These are phyloP conservation scores for Clivina fossor DNA, from an alignment of 2,888 invertebrate species.

Conservation along the genomic window DNA sequence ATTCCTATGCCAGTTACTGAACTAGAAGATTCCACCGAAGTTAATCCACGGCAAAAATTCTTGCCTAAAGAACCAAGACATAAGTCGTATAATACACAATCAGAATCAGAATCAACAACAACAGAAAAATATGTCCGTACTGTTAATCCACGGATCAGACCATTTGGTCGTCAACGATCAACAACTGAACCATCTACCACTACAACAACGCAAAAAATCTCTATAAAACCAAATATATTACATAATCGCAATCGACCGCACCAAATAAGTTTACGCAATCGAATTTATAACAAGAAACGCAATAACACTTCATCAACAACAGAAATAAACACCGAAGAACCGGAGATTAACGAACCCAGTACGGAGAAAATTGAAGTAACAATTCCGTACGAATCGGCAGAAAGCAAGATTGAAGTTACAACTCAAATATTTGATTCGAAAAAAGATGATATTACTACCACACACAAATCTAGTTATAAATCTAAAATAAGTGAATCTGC, in stretches of 20 bases:
- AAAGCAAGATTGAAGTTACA: slow-evolving; percentile 45
- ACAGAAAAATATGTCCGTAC: slow-evolving; percentile 45
- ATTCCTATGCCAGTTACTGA: slow-evolving; percentile 48
- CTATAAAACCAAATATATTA: slow-evolving; percentile 51
- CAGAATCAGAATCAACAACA: slow-evolving; percentile 32
- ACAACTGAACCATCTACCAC: slow-evolving; percentile 46
- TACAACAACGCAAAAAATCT: slow-evolving; percentile 45
- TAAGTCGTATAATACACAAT: slow-evolving; percentile 27
- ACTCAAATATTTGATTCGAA: slow-evolving; percentile 44
- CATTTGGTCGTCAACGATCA: slow-evolving; percentile 46
- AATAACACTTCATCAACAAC: slow-evolving; percentile 36
- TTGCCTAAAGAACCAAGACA: slow-evolving; percentile 51
- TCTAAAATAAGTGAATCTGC: slow-evolving; percentile 45
- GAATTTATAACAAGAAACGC: slow-evolving; percentile 44
- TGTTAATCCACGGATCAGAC: slow-evolving; percentile 48
- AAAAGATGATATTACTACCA: too few relatives aligned
- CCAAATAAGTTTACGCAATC: slow-evolving; percentile 45
- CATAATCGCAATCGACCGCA: slow-evolving; percentile 46
- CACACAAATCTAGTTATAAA: slow-evolving; percentile 20
- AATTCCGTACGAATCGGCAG: slow-evolving; percentile 36
- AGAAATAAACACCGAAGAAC: slow-evolving; percentile 13
- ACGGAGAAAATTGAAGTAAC: slow-evolving; percentile 31
- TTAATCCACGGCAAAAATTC: slow-evolving; percentile 49
- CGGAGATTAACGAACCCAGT: slow-evolving; percentile 19
- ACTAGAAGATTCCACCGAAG: slow-evolving; percentile 47